These are phyloP conservation scores for Mungos mungo DNA, from an alignment of 2,113 vertebrate genomes.

Conservation along the genomic window DNA sequence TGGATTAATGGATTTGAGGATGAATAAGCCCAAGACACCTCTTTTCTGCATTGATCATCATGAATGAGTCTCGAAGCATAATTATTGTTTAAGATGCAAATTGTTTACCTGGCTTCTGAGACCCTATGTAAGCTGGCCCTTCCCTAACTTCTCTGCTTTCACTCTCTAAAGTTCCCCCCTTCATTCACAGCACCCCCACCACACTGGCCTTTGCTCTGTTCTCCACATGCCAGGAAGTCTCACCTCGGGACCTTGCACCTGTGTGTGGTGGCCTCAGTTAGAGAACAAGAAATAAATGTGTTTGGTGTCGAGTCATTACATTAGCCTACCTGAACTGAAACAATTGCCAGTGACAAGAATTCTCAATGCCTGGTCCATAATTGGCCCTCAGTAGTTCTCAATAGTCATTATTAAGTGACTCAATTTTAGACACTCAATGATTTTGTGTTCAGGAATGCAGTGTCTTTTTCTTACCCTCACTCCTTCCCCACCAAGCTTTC, in stretches of 20 bases:
- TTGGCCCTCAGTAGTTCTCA: neutral
- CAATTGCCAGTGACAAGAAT: neutral
- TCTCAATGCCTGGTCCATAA: neutral
- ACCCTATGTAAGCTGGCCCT: neutral
- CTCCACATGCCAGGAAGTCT: neutral
- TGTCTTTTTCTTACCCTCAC: neutral
- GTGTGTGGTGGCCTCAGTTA: neutral
- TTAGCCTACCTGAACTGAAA: neutral
- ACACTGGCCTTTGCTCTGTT: neutral
- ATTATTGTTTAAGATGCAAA: neutral
- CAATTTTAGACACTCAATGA: neutral
- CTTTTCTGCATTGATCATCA: neutral
- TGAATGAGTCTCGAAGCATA: neutral
- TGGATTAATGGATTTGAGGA: neutral
- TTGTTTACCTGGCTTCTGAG: neutral
- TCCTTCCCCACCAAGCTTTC: neutral
- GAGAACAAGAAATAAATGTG: conserved; percentile 16
- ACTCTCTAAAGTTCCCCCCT: neutral
- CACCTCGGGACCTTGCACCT: neutral
- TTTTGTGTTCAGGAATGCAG: neutral
- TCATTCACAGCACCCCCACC: neutral
- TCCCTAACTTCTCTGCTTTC: neutral
- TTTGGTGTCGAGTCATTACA: neutral
- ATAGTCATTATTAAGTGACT: neutral
- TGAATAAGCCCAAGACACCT: neutral